Conservation (phyloP, 64 coral and sea anemone genomes). For the Orbicella faveolata region DNA sequence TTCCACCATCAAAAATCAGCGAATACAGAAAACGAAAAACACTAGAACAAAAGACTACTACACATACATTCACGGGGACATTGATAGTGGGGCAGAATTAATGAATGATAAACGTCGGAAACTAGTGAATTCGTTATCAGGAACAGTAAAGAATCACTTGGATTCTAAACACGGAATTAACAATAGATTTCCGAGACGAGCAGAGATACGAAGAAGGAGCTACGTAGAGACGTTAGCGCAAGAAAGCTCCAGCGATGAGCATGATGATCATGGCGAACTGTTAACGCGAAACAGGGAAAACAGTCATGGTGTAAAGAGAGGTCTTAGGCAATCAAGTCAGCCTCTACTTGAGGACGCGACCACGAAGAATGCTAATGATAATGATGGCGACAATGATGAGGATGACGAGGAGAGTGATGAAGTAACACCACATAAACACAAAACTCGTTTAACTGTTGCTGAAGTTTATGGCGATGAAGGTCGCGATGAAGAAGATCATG, state of each 20-base stretch:
- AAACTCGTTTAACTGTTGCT: not conserved
- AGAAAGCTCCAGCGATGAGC: not conserved
- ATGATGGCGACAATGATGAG: not conserved
- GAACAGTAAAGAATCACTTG: no score
- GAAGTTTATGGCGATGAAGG: not conserved
- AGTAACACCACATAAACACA: no score
- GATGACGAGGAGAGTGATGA: not conserved
- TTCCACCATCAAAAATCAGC: not conserved
- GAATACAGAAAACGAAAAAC: not conserved
- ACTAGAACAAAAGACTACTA: no score
- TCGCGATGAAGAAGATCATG: not conserved
- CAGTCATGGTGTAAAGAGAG: no score
- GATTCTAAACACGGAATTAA: not conserved
- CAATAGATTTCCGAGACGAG: not conserved
- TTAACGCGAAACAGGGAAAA: not conserved
- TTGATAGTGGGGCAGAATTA: no score
- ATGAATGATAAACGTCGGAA: no score
- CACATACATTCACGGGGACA: no score
- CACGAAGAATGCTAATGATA: no score
- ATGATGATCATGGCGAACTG: not conserved
- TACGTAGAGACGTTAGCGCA: not conserved
- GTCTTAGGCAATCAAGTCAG: no score
- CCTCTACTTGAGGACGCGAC: no score
- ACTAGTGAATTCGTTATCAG: no score
- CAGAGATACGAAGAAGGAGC: not conserved